These are phyloP conservation scores for Ophion slaviceki DNA, from an alignment of 2,888 invertebrate species.

Conservation along the genomic window DNA sequence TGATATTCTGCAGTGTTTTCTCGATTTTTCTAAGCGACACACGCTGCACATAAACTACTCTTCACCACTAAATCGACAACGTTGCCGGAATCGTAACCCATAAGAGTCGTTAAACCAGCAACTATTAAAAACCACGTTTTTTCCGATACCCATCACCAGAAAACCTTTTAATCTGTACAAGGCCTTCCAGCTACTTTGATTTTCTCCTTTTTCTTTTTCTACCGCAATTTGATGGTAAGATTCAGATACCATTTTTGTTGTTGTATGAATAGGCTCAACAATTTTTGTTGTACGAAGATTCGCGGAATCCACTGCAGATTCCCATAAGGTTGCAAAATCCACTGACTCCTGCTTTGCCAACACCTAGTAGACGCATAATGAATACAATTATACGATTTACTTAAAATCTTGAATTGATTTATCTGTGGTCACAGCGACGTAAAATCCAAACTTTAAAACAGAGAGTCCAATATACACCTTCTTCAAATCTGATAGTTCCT, in stretches of 20 bases:
- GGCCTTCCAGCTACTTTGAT: neutral
- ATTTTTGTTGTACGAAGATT: neutral
- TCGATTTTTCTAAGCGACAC: too few species aligned
- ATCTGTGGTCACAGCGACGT: neutral
- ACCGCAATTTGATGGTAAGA: neutral
- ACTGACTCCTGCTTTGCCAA: neutral
- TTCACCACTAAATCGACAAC: too few species aligned
- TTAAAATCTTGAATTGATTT: neutral
- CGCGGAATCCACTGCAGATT: neutral
- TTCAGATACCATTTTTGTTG: neutral
- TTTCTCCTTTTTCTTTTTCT: neutral
- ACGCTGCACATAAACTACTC: too few species aligned
- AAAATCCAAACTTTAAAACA: neutral
- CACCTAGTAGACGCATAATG: conserved; percentile 12
- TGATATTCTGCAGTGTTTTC: too few species aligned
- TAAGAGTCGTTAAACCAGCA: too few species aligned
- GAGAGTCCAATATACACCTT: neutral
- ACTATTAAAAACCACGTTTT: too few species aligned
- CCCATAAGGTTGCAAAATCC: neutral
- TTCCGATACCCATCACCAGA: neutral
- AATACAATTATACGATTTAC: neutral
- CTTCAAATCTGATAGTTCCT: neutral
- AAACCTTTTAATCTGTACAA: neutral
- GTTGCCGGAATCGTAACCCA: too few species aligned
- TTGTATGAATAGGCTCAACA: neutral